Conservation (phyloP, 2,113 vertebrate species). For the cattle (Bos taurus) region ARS-UCD2.0 NC_037354.1:8869001-8869500, state of each 20-base stretch:
- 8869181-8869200: neutral
- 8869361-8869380: neutral
- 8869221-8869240: neutral
- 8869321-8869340: neutral
- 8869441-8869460: fast-evolving
- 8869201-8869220: neutral
- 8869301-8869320: neutral
- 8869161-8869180: neutral
- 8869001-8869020: neutral
- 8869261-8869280: neutral
- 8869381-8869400: neutral
- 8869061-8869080: neutral
- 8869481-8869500: fast-evolving
- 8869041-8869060: neutral
- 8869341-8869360: neutral
- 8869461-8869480: neutral
- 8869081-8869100: neutral
- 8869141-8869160: neutral
- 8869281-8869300: neutral
- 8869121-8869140: neutral
- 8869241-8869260: neutral
- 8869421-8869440: neutral
- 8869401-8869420: neutral
- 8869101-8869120: neutral
- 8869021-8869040: neutral